These are phyloP conservation scores for Monarcha castaneiventris DNA, from an alignment of 2,113 vertebrate species.

Conservation along the genomic window DNA sequence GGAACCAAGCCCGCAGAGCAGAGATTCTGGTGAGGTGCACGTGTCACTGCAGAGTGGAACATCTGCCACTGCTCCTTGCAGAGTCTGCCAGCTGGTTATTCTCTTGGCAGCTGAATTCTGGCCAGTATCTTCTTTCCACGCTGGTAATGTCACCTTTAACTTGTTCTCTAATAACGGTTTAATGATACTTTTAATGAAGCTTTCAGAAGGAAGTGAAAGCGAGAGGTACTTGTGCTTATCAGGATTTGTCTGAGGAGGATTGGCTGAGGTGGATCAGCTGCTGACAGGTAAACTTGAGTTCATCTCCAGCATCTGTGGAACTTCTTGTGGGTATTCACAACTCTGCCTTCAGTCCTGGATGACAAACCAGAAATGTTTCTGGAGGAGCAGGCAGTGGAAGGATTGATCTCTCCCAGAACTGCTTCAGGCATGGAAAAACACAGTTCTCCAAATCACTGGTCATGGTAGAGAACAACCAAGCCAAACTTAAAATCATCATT, in stretches of 20 bases:
- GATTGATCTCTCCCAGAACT: background rate
- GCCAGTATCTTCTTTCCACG: slow-evolving; percentile 27
- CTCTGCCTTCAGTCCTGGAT: background rate
- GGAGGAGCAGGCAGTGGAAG: background rate
- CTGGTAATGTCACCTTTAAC: background rate
- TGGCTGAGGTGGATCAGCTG: background rate
- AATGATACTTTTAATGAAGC: background rate
- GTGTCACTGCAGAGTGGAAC: background rate
- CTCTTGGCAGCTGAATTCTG: slow-evolving; percentile 2
- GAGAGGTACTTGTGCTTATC: background rate
- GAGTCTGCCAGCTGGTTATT: background rate
- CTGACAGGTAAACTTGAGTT: background rate
- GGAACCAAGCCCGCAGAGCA: background rate
- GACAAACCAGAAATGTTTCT: background rate
- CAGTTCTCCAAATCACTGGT: background rate
- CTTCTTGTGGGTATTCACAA: background rate
- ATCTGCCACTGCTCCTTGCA: background rate
- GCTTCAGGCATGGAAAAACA: background rate
- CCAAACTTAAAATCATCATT: background rate
- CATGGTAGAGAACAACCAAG: background rate
- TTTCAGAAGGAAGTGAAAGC: background rate
- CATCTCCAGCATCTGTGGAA: background rate
- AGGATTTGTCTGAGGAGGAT: background rate
- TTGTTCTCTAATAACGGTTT: background rate
- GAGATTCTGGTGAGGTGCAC: background rate